Percentiles rank a stretch among this genome's conserved stretches.
Conservation (phyloP, 2,113 vertebrate species). For the Myiagra hebetior region DNA sequence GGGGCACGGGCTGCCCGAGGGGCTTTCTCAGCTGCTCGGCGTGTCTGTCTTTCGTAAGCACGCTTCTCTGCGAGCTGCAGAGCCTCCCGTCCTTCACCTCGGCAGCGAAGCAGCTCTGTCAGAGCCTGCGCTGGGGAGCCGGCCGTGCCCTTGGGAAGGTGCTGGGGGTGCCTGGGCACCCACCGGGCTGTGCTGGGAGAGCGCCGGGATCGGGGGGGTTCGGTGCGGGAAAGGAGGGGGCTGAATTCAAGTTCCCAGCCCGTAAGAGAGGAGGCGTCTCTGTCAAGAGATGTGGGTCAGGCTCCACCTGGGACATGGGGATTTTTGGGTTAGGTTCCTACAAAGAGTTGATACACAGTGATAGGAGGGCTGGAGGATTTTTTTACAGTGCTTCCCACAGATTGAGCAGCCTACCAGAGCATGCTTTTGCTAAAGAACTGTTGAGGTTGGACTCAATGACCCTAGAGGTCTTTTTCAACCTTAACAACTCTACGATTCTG, state of each 20-base stretch:
- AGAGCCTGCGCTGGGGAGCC: neutral
- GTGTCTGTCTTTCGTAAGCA: neutral
- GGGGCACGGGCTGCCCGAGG: neutral
- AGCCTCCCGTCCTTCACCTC: neutral
- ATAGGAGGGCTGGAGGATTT: neutral
- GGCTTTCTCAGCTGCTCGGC: neutral
- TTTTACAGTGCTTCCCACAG: neutral
- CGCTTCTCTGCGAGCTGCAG: neutral
- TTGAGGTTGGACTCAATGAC: neutral
- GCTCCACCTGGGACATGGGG: fast-evolving
- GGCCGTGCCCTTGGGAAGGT: neutral
- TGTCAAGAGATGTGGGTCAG: neutral
- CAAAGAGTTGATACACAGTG: neutral
- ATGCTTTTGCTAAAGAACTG: neutral
- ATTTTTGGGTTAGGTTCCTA: neutral
- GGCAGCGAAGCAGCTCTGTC: neutral
- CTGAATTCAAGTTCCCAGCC: neutral
- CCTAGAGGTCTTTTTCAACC: neutral
- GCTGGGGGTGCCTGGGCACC: neutral
- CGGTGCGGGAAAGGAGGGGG: neutral
- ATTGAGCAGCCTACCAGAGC: neutral
- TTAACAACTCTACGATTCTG: neutral
- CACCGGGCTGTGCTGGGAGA: neutral
- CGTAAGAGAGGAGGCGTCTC: neutral
- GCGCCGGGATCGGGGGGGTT: neutral